phyloP scores from a whole-genome alignment of 2,888 invertebrate species.

The Phrixothrix hirtus region DNA sequence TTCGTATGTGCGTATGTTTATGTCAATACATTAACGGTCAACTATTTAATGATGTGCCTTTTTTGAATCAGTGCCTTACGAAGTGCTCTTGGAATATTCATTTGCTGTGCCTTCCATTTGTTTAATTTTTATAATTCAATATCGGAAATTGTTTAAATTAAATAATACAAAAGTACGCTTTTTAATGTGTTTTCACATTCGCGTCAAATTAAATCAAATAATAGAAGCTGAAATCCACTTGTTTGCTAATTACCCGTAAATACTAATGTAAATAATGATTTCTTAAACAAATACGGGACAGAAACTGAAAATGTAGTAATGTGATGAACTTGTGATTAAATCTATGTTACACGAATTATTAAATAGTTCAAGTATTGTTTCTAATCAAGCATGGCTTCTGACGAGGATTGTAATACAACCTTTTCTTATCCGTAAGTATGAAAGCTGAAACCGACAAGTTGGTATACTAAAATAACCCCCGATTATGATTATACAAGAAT shows the following conservation, averaged over 20 bases:
- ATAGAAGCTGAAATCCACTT: conserved; percentile 11
- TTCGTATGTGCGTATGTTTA: conserved; percentile 31
- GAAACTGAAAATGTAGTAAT: conserved; percentile 25
- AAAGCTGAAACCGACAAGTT: background rate
- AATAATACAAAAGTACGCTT: too few species aligned
- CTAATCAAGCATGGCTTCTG: conserved; percentile 51
- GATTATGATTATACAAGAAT: too few species aligned
- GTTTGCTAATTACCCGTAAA: conserved; percentile 21
- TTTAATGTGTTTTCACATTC: too few species aligned
- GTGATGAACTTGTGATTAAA: conserved; percentile 9
- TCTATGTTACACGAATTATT: conserved; percentile 23
- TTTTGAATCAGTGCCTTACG: conserved; percentile 14
- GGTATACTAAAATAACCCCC: too few species aligned
- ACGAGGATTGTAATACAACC: conserved; percentile 54
- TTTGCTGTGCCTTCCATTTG: conserved; percentile 9
- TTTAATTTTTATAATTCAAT: too few species aligned
- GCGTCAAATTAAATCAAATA: too few species aligned
- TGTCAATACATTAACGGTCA: conserved; percentile 33
- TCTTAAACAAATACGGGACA: conserved; percentile 19
- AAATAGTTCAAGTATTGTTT: conserved; percentile 20
- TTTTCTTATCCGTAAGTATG: conserved; percentile 53
- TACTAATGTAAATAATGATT: conserved; percentile 20
- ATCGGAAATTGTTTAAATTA: too few species aligned
- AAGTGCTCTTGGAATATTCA: conserved; percentile 9
- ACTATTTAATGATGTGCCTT: conserved; percentile 13